Conservation (phyloP, 2,888 invertebrate genomes). For the Tetragonula carbonaria region DNA sequence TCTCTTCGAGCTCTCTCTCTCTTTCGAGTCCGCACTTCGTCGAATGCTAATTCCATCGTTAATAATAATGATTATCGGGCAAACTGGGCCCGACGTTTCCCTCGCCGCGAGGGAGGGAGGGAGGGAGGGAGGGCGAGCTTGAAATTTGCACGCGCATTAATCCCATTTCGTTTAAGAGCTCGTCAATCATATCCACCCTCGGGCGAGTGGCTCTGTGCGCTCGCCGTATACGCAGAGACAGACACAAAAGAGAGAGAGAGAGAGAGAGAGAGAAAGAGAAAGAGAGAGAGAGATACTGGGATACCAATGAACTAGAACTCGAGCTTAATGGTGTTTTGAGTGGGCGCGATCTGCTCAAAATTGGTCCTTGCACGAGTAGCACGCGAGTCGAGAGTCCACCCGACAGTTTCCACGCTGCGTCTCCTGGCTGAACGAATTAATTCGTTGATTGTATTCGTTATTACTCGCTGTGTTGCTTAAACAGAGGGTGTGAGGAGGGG, state of each 20-base stretch:
- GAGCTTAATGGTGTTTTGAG: conserved; percentile 66
- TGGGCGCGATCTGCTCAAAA: conserved; percentile 58
- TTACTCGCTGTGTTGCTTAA: neutral
- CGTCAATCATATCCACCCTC: conserved; percentile 74
- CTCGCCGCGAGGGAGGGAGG: neutral
- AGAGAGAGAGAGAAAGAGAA: too few species aligned
- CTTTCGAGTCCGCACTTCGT: conserved; percentile 8
- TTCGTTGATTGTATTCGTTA: conserved; percentile 11
- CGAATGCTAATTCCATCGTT: conserved; percentile 65
- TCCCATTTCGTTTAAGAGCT: conserved; percentile 76
- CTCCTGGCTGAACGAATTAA: conserved; percentile 21
- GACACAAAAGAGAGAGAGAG: neutral
- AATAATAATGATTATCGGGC: conserved; percentile 69
- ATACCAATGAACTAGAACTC: conserved; percentile 58
- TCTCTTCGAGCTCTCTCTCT: conserved; percentile 19
- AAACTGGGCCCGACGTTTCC: conserved; percentile 38
- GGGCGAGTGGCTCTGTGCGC: conserved; percentile 29
- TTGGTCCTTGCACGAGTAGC: conserved; percentile 43
- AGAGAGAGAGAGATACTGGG: conserved; percentile 2
- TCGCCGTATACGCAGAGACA: neutral
- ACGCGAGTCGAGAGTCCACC: conserved; percentile 29
- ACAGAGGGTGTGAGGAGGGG: neutral
- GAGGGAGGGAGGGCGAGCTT: conserved; percentile 30
- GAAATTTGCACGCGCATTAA: conserved; percentile 75
- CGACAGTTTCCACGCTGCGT: conserved; percentile 37